A percentile compares a stretch with the other conserved stretches of the same genome.
Evolutionary conservation across 2,888 invertebrate species (phyloP).

Genomic region (Agrochola macilenta): DNA sequence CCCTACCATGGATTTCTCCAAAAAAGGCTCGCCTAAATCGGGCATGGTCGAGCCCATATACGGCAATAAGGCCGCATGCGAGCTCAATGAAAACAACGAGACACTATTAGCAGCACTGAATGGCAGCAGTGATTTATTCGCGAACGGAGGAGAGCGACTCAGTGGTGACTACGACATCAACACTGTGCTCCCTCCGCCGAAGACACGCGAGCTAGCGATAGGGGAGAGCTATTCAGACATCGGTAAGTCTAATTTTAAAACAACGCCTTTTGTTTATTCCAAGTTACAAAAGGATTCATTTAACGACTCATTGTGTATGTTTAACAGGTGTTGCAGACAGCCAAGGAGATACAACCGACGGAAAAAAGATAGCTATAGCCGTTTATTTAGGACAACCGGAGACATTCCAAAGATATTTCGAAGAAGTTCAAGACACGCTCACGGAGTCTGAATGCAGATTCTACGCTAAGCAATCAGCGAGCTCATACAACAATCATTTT

Average conservation of each 20-base stretch:
- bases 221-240: conserved; percentile 90
- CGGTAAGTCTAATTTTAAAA: conserved; percentile 76
- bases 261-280: conserved; percentile 39
- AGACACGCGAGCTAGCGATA: conserved; percentile 88
- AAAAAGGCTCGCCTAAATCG: conserved; percentile 87
- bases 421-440: conserved; percentile 92
- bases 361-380: conserved; percentile 96
- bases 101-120: conserved; percentile 83
- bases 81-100: conserved; percentile 85
- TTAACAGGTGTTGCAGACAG: conserved; percentile 89
- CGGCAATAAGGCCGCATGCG: conserved; percentile 87
- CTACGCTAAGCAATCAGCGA: conserved; percentile 89
- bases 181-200: conserved; percentile 87
- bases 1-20: conserved; percentile 85
- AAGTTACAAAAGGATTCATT: conserved; percentile 45
- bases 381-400: conserved; percentile 96
- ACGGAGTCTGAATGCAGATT: conserved; percentile 91
- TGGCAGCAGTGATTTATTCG: conserved; percentile 85
- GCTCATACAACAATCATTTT: conserved; percentile 86
- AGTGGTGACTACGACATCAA: conserved; percentile 89
- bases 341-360: conserved; percentile 93
- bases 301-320: conserved; percentile 54
- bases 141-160: conserved; percentile 84
- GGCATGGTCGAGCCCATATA: conserved; percentile 86
- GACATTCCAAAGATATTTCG: conserved; percentile 93